These are phyloP conservation scores for Drosophila rufa DNA, from an alignment of 1,140 invertebrate species.

Conservation along the genomic window DNA sequence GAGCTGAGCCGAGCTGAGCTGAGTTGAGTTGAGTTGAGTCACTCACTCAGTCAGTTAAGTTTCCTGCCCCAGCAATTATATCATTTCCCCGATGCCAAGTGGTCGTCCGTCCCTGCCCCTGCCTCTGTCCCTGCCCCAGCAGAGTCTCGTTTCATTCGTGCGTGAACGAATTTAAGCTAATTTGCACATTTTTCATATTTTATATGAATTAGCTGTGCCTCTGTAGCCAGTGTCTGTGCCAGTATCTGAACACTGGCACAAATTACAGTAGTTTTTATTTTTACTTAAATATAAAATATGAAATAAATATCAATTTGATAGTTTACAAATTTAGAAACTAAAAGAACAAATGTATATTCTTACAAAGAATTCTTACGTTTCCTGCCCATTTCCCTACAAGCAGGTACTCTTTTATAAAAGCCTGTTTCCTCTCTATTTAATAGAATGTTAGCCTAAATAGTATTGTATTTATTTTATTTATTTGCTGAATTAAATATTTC, in stretches of 20 bases:
- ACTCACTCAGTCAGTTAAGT: slow-evolving; percentile 77
- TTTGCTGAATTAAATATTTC: not conserved
- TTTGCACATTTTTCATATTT: slow-evolving; percentile 63
- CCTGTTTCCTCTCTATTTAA: too few relatives aligned
- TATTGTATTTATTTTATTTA: too few relatives aligned
- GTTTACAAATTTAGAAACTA: not conserved
- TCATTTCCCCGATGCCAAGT: slow-evolving; percentile 74
- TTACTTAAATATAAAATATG: too few relatives aligned
- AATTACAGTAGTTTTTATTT: not conserved
- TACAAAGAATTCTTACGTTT: too few relatives aligned
- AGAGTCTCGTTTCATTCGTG: slow-evolving; percentile 63
- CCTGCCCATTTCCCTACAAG: too few relatives aligned
- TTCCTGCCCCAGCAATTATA: slow-evolving; percentile 80
- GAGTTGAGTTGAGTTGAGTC: slow-evolving; percentile 56
- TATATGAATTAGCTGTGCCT: slow-evolving; percentile 13
- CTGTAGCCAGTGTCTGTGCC: slow-evolving; percentile 10
- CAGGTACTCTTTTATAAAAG: too few relatives aligned
- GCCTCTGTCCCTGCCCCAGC: not conserved
- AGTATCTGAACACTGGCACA: not conserved
- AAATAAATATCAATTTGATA: not conserved
- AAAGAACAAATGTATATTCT: not conserved
- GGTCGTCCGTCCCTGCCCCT: not conserved
- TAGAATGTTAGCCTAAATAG: too few relatives aligned
- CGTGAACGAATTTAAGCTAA: slow-evolving; percentile 77
- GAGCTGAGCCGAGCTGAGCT: slow-evolving; percentile 1